phyloP scores from a whole-genome alignment of 2,797 vertebrate genomes.

The Mormyrus proboscirostris region DNA sequence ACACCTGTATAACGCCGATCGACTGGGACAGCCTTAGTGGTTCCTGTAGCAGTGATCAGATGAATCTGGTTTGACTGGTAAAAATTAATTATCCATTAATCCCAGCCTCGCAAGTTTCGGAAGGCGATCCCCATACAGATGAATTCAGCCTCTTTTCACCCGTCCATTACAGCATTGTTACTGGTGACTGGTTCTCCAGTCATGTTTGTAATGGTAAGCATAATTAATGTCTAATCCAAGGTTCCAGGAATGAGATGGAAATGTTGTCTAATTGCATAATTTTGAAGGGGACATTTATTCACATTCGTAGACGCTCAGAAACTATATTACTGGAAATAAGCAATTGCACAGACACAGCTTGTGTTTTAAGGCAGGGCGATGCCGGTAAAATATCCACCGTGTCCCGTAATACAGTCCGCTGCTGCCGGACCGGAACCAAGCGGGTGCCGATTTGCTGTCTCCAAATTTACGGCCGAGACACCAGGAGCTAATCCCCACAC shows the following conservation, averaged over 20 bases:
- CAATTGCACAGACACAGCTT: background rate
- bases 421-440: conserved; percentile 40
- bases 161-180: background rate
- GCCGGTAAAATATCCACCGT: background rate
- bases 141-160: background rate
- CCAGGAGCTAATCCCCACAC: conserved; percentile 70
- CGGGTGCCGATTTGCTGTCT: conserved; percentile 36
- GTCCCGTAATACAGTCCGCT: conserved; percentile 44
- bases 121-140: background rate
- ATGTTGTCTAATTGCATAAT: background rate
- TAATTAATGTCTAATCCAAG: background rate
- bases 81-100: too few relatives aligned
- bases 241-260: background rate
- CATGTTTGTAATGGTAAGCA: background rate
- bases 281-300: background rate
- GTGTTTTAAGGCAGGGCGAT: background rate
- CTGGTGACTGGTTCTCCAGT: background rate
- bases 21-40: background rate
- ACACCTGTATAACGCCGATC: background rate
- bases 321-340: background rate
- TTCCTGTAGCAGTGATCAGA: background rate
- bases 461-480: conserved; percentile 73
- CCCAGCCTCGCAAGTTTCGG: background rate
- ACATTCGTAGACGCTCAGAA: background rate
- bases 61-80: background rate